Conservation (phyloP, 2,797 vertebrate genomes). For the Sebastes kiyomatsui region DNA sequence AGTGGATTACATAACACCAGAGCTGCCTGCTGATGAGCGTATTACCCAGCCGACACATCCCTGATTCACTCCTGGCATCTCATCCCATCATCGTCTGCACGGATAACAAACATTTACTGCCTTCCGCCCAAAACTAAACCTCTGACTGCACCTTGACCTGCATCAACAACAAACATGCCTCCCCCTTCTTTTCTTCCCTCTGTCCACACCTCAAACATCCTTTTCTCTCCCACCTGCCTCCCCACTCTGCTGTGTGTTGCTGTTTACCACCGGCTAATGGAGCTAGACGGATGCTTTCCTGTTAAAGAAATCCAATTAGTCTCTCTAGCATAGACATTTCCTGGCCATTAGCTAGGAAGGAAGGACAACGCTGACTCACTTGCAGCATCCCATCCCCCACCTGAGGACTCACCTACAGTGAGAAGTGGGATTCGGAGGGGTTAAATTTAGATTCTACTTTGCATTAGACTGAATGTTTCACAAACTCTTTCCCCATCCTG, state of each 20-base stretch:
- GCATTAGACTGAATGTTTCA: conserved; percentile 6
- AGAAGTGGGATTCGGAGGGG: neutral
- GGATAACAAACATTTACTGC: neutral
- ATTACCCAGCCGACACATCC: neutral
- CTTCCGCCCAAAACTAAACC: neutral
- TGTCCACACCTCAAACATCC: neutral
- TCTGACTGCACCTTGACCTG: neutral
- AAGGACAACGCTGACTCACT: conserved; percentile 64
- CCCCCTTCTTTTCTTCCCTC: neutral
- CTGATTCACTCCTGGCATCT: neutral
- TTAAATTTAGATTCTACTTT: neutral
- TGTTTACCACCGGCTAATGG: conserved; percentile 75
- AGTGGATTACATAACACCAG: conserved; percentile 4
- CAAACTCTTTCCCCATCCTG: conserved; percentile 4
- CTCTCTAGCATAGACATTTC: conserved; percentile 78
- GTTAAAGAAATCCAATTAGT: conserved; percentile 83
- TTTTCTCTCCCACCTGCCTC: conserved; percentile 36
- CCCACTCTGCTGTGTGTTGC: conserved; percentile 49
- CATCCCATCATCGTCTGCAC: neutral
- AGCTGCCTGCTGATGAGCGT: neutral
- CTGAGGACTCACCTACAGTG: conserved; percentile 24
- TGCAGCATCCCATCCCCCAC: conserved; percentile 20
- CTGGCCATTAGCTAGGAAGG: conserved; percentile 78
- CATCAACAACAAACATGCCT: conserved; percentile 22
- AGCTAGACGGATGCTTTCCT: conserved; percentile 76